Evolutionary conservation across 1,140 invertebrate species (phyloP).

Genomic region (Apocrypta bakeri): DNA sequence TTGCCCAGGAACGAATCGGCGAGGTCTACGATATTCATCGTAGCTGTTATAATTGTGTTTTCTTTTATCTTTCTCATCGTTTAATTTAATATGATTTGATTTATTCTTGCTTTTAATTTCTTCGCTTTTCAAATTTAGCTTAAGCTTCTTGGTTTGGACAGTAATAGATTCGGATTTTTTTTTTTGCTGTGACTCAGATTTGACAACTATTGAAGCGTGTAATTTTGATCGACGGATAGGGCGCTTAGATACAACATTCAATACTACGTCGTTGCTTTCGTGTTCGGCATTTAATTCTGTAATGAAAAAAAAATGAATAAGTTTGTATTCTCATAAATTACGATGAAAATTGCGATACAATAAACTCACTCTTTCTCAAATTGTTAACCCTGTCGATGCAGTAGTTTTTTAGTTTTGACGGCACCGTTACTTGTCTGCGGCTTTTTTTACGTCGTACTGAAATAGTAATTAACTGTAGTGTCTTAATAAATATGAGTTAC

Average conservation of each 20-base stretch:
- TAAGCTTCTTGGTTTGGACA: not conserved
- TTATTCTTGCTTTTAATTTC: not conserved
- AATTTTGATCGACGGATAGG: no score
- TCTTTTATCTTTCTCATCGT: not conserved
- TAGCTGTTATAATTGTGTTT: not conserved
- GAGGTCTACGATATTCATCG: not conserved
- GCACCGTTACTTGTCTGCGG: not conserved
- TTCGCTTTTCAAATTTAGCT: no score
- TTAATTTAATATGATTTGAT: not conserved
- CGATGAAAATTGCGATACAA: not conserved
- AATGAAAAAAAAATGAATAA: not conserved
- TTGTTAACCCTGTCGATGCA: not conserved
- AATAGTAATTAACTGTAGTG: not conserved
- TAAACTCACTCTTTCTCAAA: not conserved
- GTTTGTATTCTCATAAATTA: not conserved
- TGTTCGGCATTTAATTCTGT: not conserved
- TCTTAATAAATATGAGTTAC: no score
- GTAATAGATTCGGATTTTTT: not conserved
- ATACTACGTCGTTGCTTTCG: no score
- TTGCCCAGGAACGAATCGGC: not conserved
- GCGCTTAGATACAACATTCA: no score
- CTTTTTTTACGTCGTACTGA: slow-evolving; percentile 15
- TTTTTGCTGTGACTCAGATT: not conserved
- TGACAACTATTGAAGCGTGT: not conserved
- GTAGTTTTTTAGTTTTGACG: slow-evolving; percentile 7